Conservation (phyloP, 1,140 invertebrate species). For the Harlomillsia oculata region DNA sequence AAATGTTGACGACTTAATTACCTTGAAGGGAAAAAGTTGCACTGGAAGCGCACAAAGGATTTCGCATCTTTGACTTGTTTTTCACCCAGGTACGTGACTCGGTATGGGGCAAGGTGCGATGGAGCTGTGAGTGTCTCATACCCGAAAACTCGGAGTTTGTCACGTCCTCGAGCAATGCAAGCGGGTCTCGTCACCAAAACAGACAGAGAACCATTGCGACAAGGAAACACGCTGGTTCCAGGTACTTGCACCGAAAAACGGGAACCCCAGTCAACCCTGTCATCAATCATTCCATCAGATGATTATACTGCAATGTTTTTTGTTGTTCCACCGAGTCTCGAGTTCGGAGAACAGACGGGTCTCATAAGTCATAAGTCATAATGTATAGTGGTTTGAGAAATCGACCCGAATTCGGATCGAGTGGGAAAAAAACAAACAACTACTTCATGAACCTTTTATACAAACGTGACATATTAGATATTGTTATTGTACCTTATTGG, state of each 20-base stretch:
- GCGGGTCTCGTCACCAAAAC: constrained; percentile 13
- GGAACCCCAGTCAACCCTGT: constrained; percentile 34
- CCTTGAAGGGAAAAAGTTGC: constrained; percentile 26
- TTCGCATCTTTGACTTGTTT: constrained; percentile 17
- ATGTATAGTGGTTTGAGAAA: too few relatives aligned
- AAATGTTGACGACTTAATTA: background rate
- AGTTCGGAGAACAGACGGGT: too few relatives aligned
- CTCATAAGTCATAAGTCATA: too few relatives aligned
- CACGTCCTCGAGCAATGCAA: constrained; percentile 15
- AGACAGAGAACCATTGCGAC: constrained; percentile 8
- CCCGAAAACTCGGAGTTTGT: constrained; percentile 31
- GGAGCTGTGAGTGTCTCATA: constrained; percentile 24
- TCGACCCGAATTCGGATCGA: too few relatives aligned
- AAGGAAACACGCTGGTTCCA: constrained; percentile 17
- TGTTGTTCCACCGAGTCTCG: too few relatives aligned
- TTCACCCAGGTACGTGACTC: constrained; percentile 30
- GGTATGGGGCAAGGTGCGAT: constrained; percentile 14
- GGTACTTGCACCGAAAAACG: constrained; percentile 12
- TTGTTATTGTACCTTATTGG: constrained; percentile 20
- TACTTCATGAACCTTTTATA: background rate
- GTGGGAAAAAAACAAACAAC: background rate
- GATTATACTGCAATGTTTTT: too few relatives aligned
- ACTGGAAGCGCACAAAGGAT: constrained; percentile 11
- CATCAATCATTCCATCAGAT: too few relatives aligned
- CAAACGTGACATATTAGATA: background rate